These are phyloP conservation scores for Myodes glareolus DNA, from an alignment of 2,113 vertebrate genomes.

Conservation along the genomic window DNA sequence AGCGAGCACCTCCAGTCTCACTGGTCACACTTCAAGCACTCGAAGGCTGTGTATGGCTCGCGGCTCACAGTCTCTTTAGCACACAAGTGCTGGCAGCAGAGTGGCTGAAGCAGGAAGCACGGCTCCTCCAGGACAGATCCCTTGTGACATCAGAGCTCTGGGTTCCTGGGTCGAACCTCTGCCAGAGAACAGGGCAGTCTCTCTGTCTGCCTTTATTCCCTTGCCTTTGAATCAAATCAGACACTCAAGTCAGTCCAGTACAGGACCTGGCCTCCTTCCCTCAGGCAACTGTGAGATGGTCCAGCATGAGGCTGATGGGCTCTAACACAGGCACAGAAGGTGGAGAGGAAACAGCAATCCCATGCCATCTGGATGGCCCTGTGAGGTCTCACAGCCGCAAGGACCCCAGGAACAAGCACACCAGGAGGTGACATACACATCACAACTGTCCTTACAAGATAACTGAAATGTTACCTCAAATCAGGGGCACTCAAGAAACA, in stretches of 20 bases:
- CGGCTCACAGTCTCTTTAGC: fast-evolving
- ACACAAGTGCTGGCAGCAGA: background rate
- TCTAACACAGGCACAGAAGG: background rate
- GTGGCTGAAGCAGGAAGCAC: fast-evolving
- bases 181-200: background rate
- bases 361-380: fast-evolving
- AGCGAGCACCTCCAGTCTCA: background rate
- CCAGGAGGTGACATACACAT: background rate
- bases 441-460: too few relatives aligned
- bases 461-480: background rate
- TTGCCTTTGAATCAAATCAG: background rate
- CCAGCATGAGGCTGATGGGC: background rate
- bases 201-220: background rate
- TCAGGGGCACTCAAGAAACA: background rate
- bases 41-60: fast-evolving
- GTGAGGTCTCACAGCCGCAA: background rate
- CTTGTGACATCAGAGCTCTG: background rate
- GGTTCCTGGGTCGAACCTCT: background rate
- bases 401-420: background rate
- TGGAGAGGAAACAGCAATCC: background rate
- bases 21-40: background rate
- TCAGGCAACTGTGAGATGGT: fast-evolving
- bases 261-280: background rate
- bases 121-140: fast-evolving
- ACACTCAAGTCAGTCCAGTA: background rate